Conservation (phyloP, 1,140 invertebrate genomes). For the Paramacrobiotus metropolitanus region DNA sequence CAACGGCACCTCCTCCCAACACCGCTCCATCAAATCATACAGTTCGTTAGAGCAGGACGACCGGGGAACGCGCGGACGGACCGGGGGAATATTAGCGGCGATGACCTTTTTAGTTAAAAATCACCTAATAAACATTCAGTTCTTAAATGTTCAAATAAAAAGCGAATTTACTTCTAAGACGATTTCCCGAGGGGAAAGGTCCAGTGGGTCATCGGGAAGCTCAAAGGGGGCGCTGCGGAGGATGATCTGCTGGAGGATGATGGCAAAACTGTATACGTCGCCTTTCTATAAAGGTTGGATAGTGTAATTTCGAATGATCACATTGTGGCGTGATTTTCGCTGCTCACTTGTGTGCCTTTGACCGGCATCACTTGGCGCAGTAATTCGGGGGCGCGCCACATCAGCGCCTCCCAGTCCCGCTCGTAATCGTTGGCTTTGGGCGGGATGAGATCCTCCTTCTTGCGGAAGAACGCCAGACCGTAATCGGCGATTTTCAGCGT, state of each 20-base stretch:
- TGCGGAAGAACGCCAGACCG: constrained; percentile 53
- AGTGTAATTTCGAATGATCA: constrained; percentile 16
- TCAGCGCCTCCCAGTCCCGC: not conserved
- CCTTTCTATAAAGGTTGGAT: constrained; percentile 46
- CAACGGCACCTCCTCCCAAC: not conserved
- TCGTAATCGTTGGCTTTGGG: not conserved
- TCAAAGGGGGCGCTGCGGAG: constrained; percentile 67
- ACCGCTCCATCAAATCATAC: not conserved
- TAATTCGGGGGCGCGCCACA: not conserved
- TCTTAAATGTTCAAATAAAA: not conserved
- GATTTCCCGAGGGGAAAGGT: not conserved
- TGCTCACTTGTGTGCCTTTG: not conserved
- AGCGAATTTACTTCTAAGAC: not conserved
- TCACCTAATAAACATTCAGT: not conserved
- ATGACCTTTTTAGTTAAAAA: not conserved
- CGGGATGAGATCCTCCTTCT: not conserved
- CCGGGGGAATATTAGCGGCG: not conserved
- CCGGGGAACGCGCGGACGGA: not conserved
- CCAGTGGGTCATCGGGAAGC: constrained; percentile 26
- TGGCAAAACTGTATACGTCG: constrained; percentile 83
- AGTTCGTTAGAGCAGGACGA: not conserved
- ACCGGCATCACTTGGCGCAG: not conserved
- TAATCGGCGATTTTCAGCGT: constrained; percentile 94
- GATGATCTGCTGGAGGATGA: constrained; percentile 81
- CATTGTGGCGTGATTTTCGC: constrained; percentile 34